Percentiles rank a stretch among this genome's conserved stretches.
Evolutionary conservation across 1,140 invertebrate genomes (phyloP).

Genomic region (Lysiphlebus fabarum): DNA sequence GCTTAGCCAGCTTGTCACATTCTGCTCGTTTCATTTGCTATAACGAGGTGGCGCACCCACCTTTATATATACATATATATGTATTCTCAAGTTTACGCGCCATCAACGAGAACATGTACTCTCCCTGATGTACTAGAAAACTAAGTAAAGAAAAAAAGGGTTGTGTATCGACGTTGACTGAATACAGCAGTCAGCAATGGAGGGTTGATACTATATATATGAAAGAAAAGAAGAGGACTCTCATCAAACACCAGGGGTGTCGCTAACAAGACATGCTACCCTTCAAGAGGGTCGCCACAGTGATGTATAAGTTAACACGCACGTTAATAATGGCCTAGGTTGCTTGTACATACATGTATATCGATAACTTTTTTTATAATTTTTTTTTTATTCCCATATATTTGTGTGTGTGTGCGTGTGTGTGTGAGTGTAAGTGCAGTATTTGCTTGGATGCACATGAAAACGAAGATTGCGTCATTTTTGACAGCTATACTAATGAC

Average conservation of each 20-base stretch:
- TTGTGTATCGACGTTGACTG: constrained; percentile 1
- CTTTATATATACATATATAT: constrained; percentile 9
- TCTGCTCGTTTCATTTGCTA: constrained; percentile 26
- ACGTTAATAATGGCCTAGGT: no score
- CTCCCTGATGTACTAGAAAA: not conserved
- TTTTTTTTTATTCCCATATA: constrained; percentile 7
- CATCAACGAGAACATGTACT: constrained; percentile 8
- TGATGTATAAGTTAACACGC: no score
- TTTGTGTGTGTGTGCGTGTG: not conserved
- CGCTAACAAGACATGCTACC: constrained; percentile 53
- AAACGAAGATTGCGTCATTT: constrained; percentile 25
- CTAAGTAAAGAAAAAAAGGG: not conserved
- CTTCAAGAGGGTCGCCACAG: constrained; percentile 24
- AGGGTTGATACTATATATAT: constrained; percentile 22
- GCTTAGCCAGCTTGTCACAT: constrained; percentile 29
- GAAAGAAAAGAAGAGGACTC: constrained; percentile 46
- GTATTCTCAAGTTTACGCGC: constrained; percentile 15
- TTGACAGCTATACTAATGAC: constrained; percentile 41
- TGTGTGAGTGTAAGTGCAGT: no score
- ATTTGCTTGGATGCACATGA: no score
- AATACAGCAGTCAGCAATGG: constrained; percentile 13
- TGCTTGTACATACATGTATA: no score
- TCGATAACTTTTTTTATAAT: not conserved
- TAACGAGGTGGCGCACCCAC: constrained; percentile 34
- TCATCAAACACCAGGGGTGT: constrained; percentile 54